These are phyloP conservation scores for Stegodyphus mimosarum DNA, from an alignment of 1,140 invertebrate genomes.

Conservation along the genomic window DNA sequence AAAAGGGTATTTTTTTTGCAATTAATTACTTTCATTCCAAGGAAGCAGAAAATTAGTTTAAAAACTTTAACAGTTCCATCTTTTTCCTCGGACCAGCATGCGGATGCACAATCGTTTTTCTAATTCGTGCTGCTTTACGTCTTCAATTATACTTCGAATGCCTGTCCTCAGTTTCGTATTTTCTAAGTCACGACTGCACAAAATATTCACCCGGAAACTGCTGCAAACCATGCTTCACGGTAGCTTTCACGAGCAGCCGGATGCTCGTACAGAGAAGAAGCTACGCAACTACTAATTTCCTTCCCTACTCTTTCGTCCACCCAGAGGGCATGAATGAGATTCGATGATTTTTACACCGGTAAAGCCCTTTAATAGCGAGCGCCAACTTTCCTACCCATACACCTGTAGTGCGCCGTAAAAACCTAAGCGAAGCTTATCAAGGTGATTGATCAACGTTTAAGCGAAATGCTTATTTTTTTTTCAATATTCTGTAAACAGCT, in stretches of 20 bases:
- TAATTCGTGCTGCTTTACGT: too few relatives aligned
- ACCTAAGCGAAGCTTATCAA: neutral
- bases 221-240: neutral
- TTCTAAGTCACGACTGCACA: too few relatives aligned
- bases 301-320: neutral
- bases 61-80: too few relatives aligned
- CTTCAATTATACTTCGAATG: too few relatives aligned
- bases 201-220: conserved; percentile 18
- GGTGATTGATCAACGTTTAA: conserved; percentile 12
- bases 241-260: neutral
- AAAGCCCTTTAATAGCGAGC: conserved; percentile 19
- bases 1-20: too few relatives aligned
- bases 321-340: conserved; percentile 14
- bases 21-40: too few relatives aligned
- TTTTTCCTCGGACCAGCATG: too few relatives aligned
- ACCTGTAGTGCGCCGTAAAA: conserved; percentile 16
- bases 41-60: too few relatives aligned
- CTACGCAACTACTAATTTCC: conserved; percentile 19
- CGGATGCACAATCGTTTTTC: too few relatives aligned
- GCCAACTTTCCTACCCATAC: neutral
- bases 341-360: neutral
- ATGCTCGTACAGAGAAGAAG: neutral
- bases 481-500: conserved; percentile 4
- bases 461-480: conserved; percentile 1
- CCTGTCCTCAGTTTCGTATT: too few relatives aligned